Base-by-base conservation (phyloP, 2,888 invertebrate genomes). In the Caenorhabditis doughertyi region DNA sequence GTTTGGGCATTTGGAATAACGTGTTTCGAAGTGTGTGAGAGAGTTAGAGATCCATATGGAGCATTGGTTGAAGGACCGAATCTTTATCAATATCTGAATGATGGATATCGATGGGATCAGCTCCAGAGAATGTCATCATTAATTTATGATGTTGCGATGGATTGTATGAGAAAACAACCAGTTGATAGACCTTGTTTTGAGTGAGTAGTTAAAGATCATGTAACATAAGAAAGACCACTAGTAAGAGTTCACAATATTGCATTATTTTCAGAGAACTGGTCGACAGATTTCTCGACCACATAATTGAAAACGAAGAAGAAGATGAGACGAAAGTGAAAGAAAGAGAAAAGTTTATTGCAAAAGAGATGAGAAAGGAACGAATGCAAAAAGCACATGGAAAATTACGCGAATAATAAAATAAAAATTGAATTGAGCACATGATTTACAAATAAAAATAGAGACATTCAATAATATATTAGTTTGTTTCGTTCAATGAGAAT, bases 1-100 rank as follows among this genome's bases (percentile, higher is more conserved):
- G 81, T 87, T 23, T 88, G 88, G 87, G 68, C 85, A 53, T 88
- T 84, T 74, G 88, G 87, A 21, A 81, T 85, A 23, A 55, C 81
- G 23, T 80, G 76, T 21, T 79, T 77, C 29, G 86, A 88, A 58
- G 58, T 85, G n/a, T 86, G 79, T 64, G 79, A 74, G 11, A 60
- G 51, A 16, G 67, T 82, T 18, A 73, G 74, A 11, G 84, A 80
- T 11, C 86, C 87, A 3, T 85, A 83, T 68, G 88, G 88, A 55
- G 65, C 67, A 5, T n/a, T 18, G 16, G 42, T 76, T 0, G 7
- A 25, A 11, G 51, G n/a, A n/a, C n/a, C 73, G 3, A 79, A 60
- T 13, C 49, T 84, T 9, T 79, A 62, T 42, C 72, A 82, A 44
- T 77, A 55, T 67, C 23, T 81, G 58, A 74, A 65, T 21, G 86